A percentile compares a stretch with the other conserved stretches of the same genome.
Conservation (phyloP, 1,140 invertebrate species). For the Brachionus plicatilis region DNA sequence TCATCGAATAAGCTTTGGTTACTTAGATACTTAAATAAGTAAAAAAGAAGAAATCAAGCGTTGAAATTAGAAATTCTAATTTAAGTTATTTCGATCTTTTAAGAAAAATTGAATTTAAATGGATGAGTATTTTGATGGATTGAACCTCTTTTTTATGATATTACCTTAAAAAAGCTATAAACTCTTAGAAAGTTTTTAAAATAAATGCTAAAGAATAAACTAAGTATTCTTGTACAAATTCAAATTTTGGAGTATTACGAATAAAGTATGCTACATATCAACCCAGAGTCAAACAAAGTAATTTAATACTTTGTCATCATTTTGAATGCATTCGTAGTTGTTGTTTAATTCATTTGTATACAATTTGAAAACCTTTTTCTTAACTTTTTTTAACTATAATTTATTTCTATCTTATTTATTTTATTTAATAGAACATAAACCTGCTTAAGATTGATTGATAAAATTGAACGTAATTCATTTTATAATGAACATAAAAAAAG, state of each 20-base stretch:
- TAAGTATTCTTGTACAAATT: background rate
- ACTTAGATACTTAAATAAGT: background rate
- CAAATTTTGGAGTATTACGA: background rate
- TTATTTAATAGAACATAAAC: background rate
- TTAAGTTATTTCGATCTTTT: background rate
- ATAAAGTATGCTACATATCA: background rate
- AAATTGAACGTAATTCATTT: no score
- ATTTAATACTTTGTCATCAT: background rate
- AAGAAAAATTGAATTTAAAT: background rate
- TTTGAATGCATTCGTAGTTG: background rate
- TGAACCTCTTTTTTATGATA: background rate
- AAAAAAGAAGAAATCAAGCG: background rate
- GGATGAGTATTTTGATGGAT: background rate
- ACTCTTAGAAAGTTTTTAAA: background rate
- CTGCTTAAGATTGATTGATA: background rate
- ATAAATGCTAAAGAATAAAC: background rate
- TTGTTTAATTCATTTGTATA: background rate
- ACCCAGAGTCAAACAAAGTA: background rate
- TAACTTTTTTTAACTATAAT: background rate
- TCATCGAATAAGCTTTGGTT: background rate
- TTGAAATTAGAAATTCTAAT: background rate
- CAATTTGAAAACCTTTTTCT: background rate
- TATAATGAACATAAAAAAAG: no score
- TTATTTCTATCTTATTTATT: background rate
- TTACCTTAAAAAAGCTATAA: background rate